Base-by-base conservation (phyloP, 2,888 invertebrate genomes). In the Agriopis leucophaearia region DNA sequence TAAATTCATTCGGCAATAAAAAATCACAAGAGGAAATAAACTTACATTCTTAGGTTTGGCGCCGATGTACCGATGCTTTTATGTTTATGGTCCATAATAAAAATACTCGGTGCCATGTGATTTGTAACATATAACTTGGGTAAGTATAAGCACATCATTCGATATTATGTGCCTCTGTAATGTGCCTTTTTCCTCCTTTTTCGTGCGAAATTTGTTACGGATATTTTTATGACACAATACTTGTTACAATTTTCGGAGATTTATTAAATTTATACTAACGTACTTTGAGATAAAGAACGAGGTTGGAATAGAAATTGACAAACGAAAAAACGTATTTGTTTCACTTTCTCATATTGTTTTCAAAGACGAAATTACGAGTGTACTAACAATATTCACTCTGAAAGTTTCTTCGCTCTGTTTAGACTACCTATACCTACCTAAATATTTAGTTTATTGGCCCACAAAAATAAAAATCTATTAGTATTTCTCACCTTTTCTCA, bases 11-110 rank as follows among this genome's bases (percentile, higher is more conserved):
- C 52, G 58, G 69, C 56, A 71, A 71, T 75, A 75, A 74, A 74
- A 74, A 64, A 71, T 64, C 75, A 70, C 68, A 74, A 72, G 69
- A 66, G 72, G 71, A 67, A 67, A 75, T 75, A 75, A 72, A 65
- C 59, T 66, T 70, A 71, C 75, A 70, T 74, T 74, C 74, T 71
- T 70, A 69, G 65, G 59, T 58, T 65, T 57, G 71, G 68, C 71
- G 70, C 66, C 69, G 65, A 70, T 67, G 66, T 74, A 67, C 27
- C 27, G 27, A 27, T 65, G 65, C 65, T 71, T 74, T 73, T 71
- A 74, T 69, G 70, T 71, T 75, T 74, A 74, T 69, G 65, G 66
- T 54, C 62, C 70, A 71, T 74, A 75, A 75, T 75, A 75, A 75
- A 75, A 75, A 71, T 69, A 67, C 69, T 67, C 64, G 68, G 56